These are phyloP conservation scores for Vulpes vulpes DNA, from an alignment of 2,113 vertebrate species.

Conservation along the genomic window DNA sequence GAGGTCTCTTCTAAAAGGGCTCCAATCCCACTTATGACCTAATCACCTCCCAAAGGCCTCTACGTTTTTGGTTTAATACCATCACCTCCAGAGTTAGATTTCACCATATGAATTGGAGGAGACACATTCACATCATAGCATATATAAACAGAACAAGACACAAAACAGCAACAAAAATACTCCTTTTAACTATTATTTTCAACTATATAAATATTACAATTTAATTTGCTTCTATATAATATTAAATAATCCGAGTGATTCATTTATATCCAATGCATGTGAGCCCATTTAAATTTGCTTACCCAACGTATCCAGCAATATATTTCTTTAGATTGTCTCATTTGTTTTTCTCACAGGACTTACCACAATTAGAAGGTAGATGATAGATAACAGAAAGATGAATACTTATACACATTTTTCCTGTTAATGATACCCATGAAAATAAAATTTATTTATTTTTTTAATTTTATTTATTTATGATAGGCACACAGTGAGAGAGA, in stretches of 20 bases:
- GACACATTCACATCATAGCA: not conserved
- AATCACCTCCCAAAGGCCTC: not conserved
- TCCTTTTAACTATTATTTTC: conserved; percentile 7
- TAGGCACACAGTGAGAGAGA: too few species aligned
- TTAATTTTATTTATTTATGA: too few species aligned
- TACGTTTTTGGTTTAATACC: not conserved
- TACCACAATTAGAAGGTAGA: not conserved
- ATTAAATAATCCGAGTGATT: not conserved
- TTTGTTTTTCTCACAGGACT: not conserved
- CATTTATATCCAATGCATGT: not conserved
- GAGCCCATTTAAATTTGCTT: not conserved
- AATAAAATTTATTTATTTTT: not conserved
- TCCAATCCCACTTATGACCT: not conserved
- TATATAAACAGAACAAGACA: not conserved
- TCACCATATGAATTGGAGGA: not conserved
- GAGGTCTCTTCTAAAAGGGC: too few species aligned
- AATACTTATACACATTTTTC: not conserved
- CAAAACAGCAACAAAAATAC: not conserved
- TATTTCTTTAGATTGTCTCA: not conserved
- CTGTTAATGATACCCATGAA: not conserved
- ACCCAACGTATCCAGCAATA: not conserved
- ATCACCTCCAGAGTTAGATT: not conserved
- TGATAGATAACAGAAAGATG: not conserved
- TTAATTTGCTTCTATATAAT: not conserved
- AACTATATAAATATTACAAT: not conserved